Evolutionary conservation across 1,140 invertebrate genomes (phyloP).

Genomic region (Bombus consobrinus): DNA sequence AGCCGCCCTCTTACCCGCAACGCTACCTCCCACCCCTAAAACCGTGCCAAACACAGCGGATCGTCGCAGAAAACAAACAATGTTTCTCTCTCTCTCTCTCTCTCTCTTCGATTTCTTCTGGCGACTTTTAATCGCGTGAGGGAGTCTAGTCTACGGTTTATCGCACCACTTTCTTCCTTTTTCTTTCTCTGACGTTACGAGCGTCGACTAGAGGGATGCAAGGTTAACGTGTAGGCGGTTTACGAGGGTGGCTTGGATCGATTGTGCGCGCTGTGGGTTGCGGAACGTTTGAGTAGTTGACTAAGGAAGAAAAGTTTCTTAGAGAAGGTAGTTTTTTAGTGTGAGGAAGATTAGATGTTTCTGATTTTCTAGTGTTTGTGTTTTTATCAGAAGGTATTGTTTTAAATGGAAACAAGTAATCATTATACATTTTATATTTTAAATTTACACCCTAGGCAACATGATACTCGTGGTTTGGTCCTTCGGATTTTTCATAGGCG

Average conservation of each 20-base stretch:
- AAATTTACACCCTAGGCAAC: too few relatives aligned
- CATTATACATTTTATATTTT: too few relatives aligned
- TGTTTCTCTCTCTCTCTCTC: background rate
- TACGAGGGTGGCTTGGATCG: background rate
- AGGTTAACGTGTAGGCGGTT: background rate
- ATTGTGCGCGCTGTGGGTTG: background rate
- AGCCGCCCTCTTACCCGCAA: conserved; percentile 39
- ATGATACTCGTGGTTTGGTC: too few relatives aligned
- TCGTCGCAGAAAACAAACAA: conserved; percentile 35
- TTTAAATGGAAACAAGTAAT: too few relatives aligned
- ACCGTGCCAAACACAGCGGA: conserved; percentile 25
- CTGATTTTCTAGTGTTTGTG: too few relatives aligned
- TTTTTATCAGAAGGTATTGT: too few relatives aligned
- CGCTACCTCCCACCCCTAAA: background rate
- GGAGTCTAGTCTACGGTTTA: background rate
- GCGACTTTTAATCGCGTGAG: background rate
- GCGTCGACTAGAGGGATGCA: background rate
- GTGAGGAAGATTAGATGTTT: too few relatives aligned
- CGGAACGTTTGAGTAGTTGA: background rate
- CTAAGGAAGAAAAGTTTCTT: too few relatives aligned
- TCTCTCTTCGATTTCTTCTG: background rate
- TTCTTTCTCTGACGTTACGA: background rate
- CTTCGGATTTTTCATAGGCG: too few relatives aligned
- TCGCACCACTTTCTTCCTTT: background rate
- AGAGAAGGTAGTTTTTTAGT: too few relatives aligned